Base-by-base conservation (phyloP, 2,113 vertebrate species). In the Cettia cetti region DNA sequence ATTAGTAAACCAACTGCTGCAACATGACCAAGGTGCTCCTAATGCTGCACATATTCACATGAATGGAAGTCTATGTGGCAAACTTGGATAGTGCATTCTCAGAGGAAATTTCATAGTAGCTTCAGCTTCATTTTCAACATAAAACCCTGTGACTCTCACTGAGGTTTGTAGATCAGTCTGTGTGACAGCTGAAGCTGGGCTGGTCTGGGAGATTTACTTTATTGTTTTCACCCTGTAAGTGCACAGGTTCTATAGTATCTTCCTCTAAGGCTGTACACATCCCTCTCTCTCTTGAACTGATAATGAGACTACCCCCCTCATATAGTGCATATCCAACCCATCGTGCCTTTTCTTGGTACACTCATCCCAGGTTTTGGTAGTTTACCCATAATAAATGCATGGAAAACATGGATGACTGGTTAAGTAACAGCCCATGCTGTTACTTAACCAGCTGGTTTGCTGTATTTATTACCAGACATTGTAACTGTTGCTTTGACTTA, bases 401-500 rank as follows among this genome's bases (percentile, higher is more conserved):
- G 54, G 85, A 65, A 87, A 94, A 50, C 1, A 5, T 40, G 70
- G 61, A 72, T 78, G 70, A 85, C 69, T n/a, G n/a, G n/a, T n/a
- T n/a, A n/a, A n/a, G n/a, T n/a, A n/a, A n/a, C n/a, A 72, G 70
- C 76, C 76, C 60, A 23, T 0, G 2, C 44, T 44, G 35, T 63
- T 82, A 91, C 39, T 75, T 66, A 70, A 74, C 35, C 82, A 82
- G 39, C 70, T 57, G 63, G 27, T 63, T 74, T 83, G 52, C n/a
- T 61, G 3, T 33, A 33, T 53, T 74, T 66, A 63, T 60, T 91
- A 88, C 45, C 28, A 84, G 64, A 31, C 17, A 68, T 28, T 0
- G 0, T 50, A 89, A 80, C 23, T 72, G 28, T 37, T 91, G 64
- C 47, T 47, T 69, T 68, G 70, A 98, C 98, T 83, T 98, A 99